Base-by-base conservation (phyloP, 2,888 invertebrate species). In the Drosophila eohydei region DNA sequence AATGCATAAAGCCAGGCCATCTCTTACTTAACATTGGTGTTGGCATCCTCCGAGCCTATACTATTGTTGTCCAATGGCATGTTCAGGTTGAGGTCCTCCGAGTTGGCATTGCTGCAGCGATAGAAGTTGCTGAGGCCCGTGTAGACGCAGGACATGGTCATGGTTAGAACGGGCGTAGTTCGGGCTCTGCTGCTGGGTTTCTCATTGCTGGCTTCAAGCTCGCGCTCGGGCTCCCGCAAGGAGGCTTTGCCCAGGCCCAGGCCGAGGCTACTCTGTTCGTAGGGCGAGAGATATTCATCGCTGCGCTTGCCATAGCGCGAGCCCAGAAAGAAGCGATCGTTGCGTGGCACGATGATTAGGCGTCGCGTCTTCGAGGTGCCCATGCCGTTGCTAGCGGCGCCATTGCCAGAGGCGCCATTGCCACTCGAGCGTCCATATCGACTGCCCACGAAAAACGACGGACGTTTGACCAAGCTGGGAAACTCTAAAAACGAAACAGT, bases 121-220 rank as follows among this genome's bases (percentile, higher is more conserved):
- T 94, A 94, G 64, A 93, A 92, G 88, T 94, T 93, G 64, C 92
- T 92, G 50, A 94, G 89, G 64, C 94, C 94, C 16, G 94, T 94
- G 83, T 94, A 94, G 64, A 92, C 89, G 78, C 94, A 94, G 12
- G 93, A 86, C 89, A 92, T 89, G 41, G 79, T 78, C 28, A 61
- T 28, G 11, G 48, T 43, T 48, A 74, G 60, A 5, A 61, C 7
- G 9, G 44, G 21, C 4, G 36, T 43, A 30, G 54, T n/a, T 40
- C 55, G 66, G 9, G 61, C 21, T 38, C 66, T 50, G 40, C 54
- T 62, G n/a, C 36, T 67, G 3, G 26, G 26, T 9, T 70, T 70
- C 12, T 69, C 72, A 6, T 56, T 68, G 9, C 30, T 60, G 4
- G 16, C 16, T 5, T 28, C 43, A 6, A 30, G 0, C 1, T 48